Conservation (phyloP, 2,113 vertebrate genomes). For the Helogale parvula region DNA sequence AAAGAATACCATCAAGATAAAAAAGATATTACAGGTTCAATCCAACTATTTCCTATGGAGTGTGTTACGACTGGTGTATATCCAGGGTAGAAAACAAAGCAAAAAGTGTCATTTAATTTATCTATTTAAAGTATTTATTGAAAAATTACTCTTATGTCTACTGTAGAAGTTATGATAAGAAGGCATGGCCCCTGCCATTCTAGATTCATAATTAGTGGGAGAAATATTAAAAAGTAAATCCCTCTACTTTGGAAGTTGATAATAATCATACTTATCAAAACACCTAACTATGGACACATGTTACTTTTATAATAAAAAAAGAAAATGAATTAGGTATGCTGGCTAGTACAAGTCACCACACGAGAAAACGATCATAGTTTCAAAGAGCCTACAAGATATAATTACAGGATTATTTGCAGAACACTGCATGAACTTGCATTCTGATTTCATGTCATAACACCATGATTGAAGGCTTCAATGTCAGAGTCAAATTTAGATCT, state of each 20-base stretch:
- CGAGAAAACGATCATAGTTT: neutral
- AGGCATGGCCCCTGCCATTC: neutral
- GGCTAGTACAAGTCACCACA: neutral
- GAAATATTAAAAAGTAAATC: neutral
- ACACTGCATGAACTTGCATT: neutral
- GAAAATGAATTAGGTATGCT: neutral
- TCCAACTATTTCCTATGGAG: neutral
- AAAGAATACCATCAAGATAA: neutral
- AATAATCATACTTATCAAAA: neutral
- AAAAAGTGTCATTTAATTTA: neutral
- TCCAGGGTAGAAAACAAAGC: neutral
- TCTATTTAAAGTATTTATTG: neutral
- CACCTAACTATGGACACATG: neutral
- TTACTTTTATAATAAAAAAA: neutral
- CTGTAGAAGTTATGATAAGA: neutral
- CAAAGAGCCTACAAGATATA: neutral
- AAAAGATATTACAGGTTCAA: neutral
- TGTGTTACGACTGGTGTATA: neutral
- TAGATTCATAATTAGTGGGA: neutral
- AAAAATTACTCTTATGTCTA: neutral
- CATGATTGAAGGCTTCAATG: slow-evolving; percentile 45
- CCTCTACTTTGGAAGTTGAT: neutral
- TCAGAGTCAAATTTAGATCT: slow-evolving; percentile 45
- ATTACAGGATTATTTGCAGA: slow-evolving; percentile 56
- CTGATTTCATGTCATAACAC: slow-evolving; percentile 42